phyloP scores from a whole-genome alignment of 2,113 vertebrate species.

The Rhinoderma darwinii region DNA sequence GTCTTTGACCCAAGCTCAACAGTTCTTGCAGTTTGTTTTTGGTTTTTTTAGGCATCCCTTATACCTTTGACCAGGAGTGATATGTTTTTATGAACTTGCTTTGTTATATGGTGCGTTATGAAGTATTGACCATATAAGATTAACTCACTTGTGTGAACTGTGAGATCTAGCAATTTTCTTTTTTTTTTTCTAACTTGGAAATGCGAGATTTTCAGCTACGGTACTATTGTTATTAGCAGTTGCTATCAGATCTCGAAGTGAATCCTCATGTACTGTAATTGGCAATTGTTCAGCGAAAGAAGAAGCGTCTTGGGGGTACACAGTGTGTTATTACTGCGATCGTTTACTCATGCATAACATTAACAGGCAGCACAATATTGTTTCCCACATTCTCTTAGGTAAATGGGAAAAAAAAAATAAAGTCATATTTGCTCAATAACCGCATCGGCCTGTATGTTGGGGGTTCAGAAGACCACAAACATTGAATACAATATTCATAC shows the following conservation, averaged over 20 bases:
- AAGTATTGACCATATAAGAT: not conserved
- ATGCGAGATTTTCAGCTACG: not conserved
- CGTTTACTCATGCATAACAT: not conserved
- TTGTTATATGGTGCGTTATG: not conserved
- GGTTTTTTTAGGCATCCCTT: not conserved
- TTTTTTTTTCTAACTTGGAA: too few relatives aligned
- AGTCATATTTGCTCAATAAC: not conserved
- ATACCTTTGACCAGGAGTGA: not conserved
- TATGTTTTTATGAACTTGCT: not conserved
- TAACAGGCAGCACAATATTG: not conserved
- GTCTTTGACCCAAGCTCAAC: too few relatives aligned
- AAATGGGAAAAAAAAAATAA: not conserved
- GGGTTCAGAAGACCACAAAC: not conserved
- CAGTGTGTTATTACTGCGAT: not conserved
- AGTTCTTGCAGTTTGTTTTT: too few relatives aligned
- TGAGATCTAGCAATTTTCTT: not conserved
- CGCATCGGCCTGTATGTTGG: not conserved
- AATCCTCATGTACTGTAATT: not conserved
- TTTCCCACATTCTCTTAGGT: not conserved
- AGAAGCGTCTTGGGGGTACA: not conserved
- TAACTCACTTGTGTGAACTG: not conserved
- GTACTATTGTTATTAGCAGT: not conserved
- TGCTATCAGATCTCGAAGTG: not conserved
- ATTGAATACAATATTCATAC: not conserved
- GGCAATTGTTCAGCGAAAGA: not conserved